Percentiles rank a stretch among this genome's conserved stretches.
phyloP scores from a whole-genome alignment of 1,140 invertebrate genomes.

The Drosophila arizonae region DNA sequence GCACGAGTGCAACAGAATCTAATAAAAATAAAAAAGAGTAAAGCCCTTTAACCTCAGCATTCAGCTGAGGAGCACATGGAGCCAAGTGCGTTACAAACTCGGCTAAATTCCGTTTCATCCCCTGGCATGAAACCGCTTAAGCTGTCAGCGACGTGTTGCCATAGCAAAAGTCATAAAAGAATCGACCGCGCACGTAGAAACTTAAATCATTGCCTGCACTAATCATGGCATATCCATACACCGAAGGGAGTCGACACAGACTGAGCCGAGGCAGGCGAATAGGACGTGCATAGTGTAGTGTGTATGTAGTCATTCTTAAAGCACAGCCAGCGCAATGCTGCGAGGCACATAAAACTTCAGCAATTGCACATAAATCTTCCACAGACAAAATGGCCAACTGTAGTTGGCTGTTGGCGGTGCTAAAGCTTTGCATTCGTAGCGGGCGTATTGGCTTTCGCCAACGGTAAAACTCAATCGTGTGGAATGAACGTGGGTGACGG shows the following conservation, averaged over 20 bases:
- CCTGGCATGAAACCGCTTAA: slow-evolving; percentile 11
- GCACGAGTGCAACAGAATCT: slow-evolving; percentile 19
- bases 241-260: not conserved
- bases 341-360: slow-evolving; percentile 55
- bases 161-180: slow-evolving; percentile 43
- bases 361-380: slow-evolving; percentile 59
- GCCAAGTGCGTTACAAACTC: slow-evolving; percentile 21
- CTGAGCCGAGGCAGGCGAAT: too few species aligned
- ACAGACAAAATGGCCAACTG: slow-evolving; percentile 62
- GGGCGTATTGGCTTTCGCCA: slow-evolving; percentile 27
- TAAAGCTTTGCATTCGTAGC: slow-evolving; percentile 24
- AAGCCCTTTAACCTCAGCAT: slow-evolving; percentile 23
- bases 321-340: slow-evolving; percentile 26
- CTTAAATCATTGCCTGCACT: slow-evolving; percentile 40
- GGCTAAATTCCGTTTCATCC: slow-evolving; percentile 24
- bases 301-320: slow-evolving; percentile 29
- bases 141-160: slow-evolving; percentile 24
- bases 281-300: too few species aligned
- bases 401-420: slow-evolving; percentile 13
- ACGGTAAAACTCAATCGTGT: slow-evolving; percentile 42
- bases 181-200: slow-evolving; percentile 19
- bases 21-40: slow-evolving; percentile 21
- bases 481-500: slow-evolving; percentile 2
- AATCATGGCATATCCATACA: slow-evolving; percentile 27
- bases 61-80: not conserved